Evolutionary conservation across 37 sponge, comb jelly and placozoan species (phyloP).

Genomic region (Eunapius fragilis): DNA sequence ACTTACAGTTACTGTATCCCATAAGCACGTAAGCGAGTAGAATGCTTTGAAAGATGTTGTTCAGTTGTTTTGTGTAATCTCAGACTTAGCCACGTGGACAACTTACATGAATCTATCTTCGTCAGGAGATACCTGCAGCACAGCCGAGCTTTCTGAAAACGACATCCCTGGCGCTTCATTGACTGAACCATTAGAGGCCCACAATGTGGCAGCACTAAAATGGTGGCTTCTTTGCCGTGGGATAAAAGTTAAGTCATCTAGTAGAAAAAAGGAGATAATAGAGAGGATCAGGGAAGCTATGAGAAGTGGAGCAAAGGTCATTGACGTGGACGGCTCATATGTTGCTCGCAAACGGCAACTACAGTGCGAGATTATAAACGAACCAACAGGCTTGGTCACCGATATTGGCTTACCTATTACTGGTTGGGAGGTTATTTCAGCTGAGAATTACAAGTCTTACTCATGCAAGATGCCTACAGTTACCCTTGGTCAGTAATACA

Average conservation of each 20-base stretch:
- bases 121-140: neutral
- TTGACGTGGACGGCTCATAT: conserved; percentile 45
- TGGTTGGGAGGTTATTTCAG: no score
- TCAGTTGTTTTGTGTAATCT: no score
- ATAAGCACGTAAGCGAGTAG: no score
- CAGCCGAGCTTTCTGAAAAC: conserved; percentile 10
- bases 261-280: conserved; percentile 12
- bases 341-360: neutral
- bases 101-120: no score
- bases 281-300: no score
- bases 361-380: neutral
- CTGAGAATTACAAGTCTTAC: no score
- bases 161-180: conserved; percentile 38
- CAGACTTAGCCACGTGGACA: no score
- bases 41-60: no score
- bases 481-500: conserved; percentile 18
- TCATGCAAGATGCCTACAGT: conserved; percentile 11
- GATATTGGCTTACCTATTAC: no score
- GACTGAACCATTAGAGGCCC: conserved; percentile 17
- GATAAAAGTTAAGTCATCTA: conserved; percentile 5
- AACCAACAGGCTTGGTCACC: no score
- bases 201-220: conserved; percentile 24
- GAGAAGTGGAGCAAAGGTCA: neutral
- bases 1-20: no score
- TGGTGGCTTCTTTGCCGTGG: conserved; percentile 48